phyloP scores from a whole-genome alignment of 1,140 invertebrate genomes.

The Araneus ventricosus region DNA sequence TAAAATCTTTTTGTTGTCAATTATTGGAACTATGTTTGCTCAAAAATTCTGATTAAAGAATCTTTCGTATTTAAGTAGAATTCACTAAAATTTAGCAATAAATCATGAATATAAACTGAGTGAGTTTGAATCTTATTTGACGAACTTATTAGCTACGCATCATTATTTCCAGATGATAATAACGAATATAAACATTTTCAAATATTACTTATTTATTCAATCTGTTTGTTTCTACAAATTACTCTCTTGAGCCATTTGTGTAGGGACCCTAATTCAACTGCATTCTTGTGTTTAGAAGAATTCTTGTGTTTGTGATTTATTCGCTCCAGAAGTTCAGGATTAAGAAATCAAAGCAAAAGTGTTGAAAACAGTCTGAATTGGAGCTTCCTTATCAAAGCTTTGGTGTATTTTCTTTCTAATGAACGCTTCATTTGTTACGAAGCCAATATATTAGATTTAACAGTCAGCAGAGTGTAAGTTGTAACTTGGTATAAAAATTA shows the following conservation, averaged over 20 bases:
- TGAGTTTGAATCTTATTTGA: too few species aligned
- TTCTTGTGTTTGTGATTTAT: neutral
- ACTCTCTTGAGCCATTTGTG: too few species aligned
- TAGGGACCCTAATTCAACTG: too few species aligned
- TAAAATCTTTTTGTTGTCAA: too few species aligned
- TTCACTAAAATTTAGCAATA: too few species aligned
- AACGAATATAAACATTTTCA: too few species aligned
- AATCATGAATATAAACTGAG: too few species aligned
- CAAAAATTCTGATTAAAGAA: too few species aligned
- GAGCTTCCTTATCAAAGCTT: neutral
- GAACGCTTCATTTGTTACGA: constrained; percentile 28
- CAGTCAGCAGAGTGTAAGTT: constrained; percentile 21
- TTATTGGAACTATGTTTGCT: too few species aligned
- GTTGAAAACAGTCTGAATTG: neutral
- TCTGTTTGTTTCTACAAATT: neutral
- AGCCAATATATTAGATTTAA: constrained; percentile 43
- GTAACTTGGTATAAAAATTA: constrained; percentile 18
- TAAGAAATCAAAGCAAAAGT: constrained; percentile 6
- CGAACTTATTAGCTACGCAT: too few species aligned
- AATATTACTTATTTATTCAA: neutral
- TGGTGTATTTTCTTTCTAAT: constrained; percentile 23
- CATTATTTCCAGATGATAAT: too few species aligned
- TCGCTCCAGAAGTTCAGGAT: neutral
- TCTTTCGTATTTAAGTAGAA: too few species aligned
- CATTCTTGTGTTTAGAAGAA: neutral